Conservation (phyloP, 2,888 invertebrate species). For the Drosophila atripex region DNA sequence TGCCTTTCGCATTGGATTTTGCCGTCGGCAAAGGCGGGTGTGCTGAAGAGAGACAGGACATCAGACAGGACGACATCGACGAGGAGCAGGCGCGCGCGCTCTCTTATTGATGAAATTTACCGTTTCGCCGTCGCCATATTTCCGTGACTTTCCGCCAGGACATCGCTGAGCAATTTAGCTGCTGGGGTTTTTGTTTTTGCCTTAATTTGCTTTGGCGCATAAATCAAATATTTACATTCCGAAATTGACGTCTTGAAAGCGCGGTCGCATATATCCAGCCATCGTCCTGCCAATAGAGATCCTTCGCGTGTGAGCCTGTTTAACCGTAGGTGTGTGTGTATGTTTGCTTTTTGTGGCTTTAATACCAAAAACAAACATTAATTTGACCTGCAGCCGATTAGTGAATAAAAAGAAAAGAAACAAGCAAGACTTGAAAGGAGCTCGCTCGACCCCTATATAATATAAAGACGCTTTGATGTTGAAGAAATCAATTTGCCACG, state of each 20-base stretch:
- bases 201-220: constrained; percentile 79
- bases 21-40: constrained; percentile 62
- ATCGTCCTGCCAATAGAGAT: constrained; percentile 42
- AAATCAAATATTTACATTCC: constrained; percentile 83
- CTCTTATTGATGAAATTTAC: constrained; percentile 32
- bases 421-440: background rate
- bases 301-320: constrained; percentile 3
- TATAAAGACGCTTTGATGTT: constrained; percentile 61
- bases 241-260: constrained; percentile 80
- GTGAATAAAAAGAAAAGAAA: constrained; percentile 1
- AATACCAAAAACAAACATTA: constrained; percentile 45
- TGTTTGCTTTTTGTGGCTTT: constrained; percentile 28
- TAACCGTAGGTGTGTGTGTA: background rate
- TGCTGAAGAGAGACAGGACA: constrained; percentile 33
- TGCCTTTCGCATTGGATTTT: constrained; percentile 33
- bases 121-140: constrained; percentile 46
- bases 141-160: constrained; percentile 25
- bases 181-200: constrained; percentile 61
- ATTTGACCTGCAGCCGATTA: constrained; percentile 46
- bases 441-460: constrained; percentile 4
- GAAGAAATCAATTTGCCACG: constrained; percentile 11
- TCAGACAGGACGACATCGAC: constrained; percentile 3
- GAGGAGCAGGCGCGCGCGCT: constrained; percentile 27
- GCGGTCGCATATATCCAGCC: constrained; percentile 71
- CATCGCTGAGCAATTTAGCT: constrained; percentile 12